Evolutionary conservation across 2,113 vertebrate species (phyloP).

Genomic region (Alligator sinensis): DNA sequence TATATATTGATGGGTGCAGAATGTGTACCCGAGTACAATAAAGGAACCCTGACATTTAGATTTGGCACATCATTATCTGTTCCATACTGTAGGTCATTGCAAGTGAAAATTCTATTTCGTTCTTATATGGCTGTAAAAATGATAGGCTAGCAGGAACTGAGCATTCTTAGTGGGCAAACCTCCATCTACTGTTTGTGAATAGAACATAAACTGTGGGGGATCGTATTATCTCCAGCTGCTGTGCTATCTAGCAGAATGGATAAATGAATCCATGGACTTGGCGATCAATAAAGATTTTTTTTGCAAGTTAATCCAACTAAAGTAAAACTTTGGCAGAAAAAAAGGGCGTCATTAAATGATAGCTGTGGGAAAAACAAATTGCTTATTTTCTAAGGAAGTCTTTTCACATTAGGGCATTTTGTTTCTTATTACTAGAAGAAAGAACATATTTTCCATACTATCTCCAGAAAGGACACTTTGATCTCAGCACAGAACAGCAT

Average conservation of each 20-base stretch:
- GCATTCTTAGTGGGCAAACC: conserved; percentile 28
- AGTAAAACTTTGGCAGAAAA: not conserved
- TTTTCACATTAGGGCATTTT: not conserved
- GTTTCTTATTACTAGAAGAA: not conserved
- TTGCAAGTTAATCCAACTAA: not conserved
- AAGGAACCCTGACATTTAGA: not conserved
- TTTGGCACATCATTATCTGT: not conserved
- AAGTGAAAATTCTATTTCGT: conserved; percentile 12
- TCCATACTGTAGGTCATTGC: not conserved
- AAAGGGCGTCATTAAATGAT: not conserved
- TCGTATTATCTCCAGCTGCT: not conserved
- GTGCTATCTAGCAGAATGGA: not conserved
- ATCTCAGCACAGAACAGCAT: not conserved
- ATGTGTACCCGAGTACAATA: not conserved
- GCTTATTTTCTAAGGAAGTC: not conserved
- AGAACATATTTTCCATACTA: not conserved
- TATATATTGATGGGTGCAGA: not conserved
- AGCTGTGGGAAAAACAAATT: not conserved
- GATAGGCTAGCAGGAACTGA: not conserved
- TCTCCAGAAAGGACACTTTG: not conserved
- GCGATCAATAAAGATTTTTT: not conserved
- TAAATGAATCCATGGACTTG: not conserved
- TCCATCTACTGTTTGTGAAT: not conserved
- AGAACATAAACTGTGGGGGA: conserved; percentile 24
- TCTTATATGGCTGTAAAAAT: not conserved